Evolutionary conservation across 1,140 invertebrate genomes (phyloP), one percentile per base, ranked within the genome.

Genomic region (Drosophila nannoptera): DNA sequence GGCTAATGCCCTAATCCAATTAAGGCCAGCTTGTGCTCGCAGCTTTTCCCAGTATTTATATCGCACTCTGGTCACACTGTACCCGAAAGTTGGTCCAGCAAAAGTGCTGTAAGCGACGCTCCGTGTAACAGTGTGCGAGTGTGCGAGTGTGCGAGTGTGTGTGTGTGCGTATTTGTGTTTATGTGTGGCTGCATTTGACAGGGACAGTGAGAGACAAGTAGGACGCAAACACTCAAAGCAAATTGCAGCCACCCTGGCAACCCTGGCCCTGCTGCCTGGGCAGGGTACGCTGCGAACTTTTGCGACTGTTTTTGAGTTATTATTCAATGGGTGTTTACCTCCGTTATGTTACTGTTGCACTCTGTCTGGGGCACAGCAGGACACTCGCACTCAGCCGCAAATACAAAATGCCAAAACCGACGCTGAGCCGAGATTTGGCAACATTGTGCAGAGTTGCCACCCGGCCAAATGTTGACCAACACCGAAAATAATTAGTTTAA

Each of bases 221-320:
- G 65, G 54, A 65, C 63, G 67, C 62, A 76, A 75, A 75, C 77
- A 84, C 80, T 87, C 72, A 71, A 78, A 78, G 75, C 64, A 76
- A 84, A 87, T 78, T 78, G 78, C 76, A 72, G 76, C 12, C 38
- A 29, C 40, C 29, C 63, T 49, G 50, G 45, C 55, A 36, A 8
- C 60, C 40, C 60, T 46, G 53, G 38, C 62, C 49, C 8, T 56
- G 32, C 59, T 49, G 8, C 56, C 36, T 55, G 60, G 69, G 53
- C 40, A 22, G 22, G 22, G 22, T 22, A 22, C 53, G 40, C 29
- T 59, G 40, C 49, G 62, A 62, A 75, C 43, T 60, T 62, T 66
- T 53, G 81, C 60, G 54, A 71, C 81, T 86, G 81, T 87, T 77
- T 86, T 77, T 86, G 82, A 86, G 82, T 86, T 86, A 86, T 86